Conservation (phyloP, 2,888 invertebrate species). For the Nasonia oneida region DNA sequence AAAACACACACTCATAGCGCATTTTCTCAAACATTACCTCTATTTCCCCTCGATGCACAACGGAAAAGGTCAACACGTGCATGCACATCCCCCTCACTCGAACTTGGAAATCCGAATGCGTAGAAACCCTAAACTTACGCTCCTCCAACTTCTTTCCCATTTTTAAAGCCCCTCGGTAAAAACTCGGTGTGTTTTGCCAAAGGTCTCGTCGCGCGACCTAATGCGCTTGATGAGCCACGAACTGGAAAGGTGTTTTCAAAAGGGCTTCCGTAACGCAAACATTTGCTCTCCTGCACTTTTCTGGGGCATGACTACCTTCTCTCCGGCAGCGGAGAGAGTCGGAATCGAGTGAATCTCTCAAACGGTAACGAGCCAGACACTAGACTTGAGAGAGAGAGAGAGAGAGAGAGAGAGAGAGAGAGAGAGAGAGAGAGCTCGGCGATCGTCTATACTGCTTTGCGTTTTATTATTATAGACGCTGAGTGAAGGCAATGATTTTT, state of each 20-base stretch:
- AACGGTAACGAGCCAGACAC: conserved; percentile 23
- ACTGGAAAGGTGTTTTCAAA: conserved; percentile 36
- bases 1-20: neutral
- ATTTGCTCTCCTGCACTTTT: conserved; percentile 25
- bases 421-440: neutral
- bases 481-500: neutral
- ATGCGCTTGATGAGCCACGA: conserved; percentile 7
- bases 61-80: neutral
- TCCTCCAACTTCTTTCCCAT: neutral
- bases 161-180: neutral
- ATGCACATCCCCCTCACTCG: neutral
- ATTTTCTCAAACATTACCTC: neutral
- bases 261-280: conserved; percentile 14
- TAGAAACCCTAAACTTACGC: neutral
- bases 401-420: neutral
- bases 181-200: neutral
- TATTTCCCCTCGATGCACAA: neutral
- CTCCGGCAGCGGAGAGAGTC: neutral
- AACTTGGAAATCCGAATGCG: neutral
- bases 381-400: neutral
- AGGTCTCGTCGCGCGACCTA: neutral
- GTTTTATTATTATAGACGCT: neutral
- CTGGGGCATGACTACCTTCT: neutral
- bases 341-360: neutral
- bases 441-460: neutral